A percentile compares a stretch with the other conserved stretches of the same genome.
Conservation (phyloP, 2,113 vertebrate species). For the Meriones unguiculatus region DNA sequence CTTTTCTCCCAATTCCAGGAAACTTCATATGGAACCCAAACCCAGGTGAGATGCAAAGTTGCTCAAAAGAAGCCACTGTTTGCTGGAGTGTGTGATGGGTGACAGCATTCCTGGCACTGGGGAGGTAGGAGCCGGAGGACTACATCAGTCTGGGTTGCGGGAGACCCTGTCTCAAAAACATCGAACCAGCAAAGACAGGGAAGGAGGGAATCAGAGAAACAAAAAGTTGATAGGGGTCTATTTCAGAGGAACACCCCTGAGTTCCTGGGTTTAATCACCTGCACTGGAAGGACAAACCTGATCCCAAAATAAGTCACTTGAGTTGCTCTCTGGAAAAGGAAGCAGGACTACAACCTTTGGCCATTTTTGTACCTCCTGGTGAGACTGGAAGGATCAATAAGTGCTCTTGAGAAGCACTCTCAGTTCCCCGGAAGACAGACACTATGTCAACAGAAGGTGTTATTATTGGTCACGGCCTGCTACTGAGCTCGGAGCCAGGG, state of each 20-base stretch:
- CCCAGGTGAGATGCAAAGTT: neutral
- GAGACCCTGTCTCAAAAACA: neutral
- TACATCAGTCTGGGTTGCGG: neutral
- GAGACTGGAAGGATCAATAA: conserved; percentile 24
- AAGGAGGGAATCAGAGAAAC: neutral
- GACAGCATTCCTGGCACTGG: neutral
- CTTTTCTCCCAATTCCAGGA: neutral
- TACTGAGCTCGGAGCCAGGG: conserved; percentile 40
- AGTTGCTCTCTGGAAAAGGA: neutral
- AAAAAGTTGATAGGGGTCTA: neutral
- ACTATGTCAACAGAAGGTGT: conserved; percentile 8
- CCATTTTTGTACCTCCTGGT: neutral
- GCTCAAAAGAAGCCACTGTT: neutral
- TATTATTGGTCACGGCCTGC: conserved; percentile 31
- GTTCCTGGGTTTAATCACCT: neutral
- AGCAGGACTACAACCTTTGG: neutral
- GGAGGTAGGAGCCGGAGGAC: neutral
- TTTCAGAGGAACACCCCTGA: neutral
- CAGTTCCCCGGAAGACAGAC: conserved; percentile 42
- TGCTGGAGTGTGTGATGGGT: neutral
- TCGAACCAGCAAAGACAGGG: neutral
- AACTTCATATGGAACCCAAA: neutral
- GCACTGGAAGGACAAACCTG: neutral
- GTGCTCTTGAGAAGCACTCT: conserved; percentile 33
- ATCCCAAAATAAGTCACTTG: neutral